Base-by-base conservation (phyloP, 2,113 vertebrate species). In the Heptranchias perlo region DNA sequence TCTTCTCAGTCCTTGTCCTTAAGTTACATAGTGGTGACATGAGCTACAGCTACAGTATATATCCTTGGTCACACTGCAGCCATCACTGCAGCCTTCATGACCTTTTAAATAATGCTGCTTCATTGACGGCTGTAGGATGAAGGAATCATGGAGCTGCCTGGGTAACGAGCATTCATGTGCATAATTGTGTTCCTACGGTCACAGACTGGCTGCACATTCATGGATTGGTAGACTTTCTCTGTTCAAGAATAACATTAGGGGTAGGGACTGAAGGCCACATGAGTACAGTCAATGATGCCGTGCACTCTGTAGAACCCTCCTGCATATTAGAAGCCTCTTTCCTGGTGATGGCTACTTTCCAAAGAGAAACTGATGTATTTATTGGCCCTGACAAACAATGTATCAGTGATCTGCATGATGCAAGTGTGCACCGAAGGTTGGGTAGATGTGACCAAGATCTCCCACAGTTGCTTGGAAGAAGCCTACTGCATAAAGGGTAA, bases 141-240 rank as follows among this genome's bases (percentile, higher is more conserved):
- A 82, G n/a, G 11, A n/a, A 82, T 82, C n/a, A 16, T n/a, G 39
- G n/a, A 82, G 76, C 76, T 82, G 76, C 76, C 76, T 44, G 76
- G 76, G n/a, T 44, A 82, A 82, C 76, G n/a, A n/a, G 76, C 76
- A 82, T 82, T 82, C 76, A 82, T 82, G n/a, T 82, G 76, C n/a
- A 44, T 82, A 82, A 44, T 82, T 82, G 76, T 82, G n/a, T 44
- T 82, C 76, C 76, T 82, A 18, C 44, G 76, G n/a, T 82, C 76
- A 44, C 76, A 44, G 76, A 82, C 76, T 82, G 76, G 13, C 76
- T 82, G 39, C 44, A 39, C 76, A 82, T 82, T 82, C 39, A 82
- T 44, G 39, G 76, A 82, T 14, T 16, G 44, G 76, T 82, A n/a
- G n/a, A 82, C 76, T 14, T 44, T n/a, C 76, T 82, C 76, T 82